These are phyloP conservation scores for Cabera pusaria DNA, from an alignment of 2,888 invertebrate genomes.

Conservation along the genomic window DNA sequence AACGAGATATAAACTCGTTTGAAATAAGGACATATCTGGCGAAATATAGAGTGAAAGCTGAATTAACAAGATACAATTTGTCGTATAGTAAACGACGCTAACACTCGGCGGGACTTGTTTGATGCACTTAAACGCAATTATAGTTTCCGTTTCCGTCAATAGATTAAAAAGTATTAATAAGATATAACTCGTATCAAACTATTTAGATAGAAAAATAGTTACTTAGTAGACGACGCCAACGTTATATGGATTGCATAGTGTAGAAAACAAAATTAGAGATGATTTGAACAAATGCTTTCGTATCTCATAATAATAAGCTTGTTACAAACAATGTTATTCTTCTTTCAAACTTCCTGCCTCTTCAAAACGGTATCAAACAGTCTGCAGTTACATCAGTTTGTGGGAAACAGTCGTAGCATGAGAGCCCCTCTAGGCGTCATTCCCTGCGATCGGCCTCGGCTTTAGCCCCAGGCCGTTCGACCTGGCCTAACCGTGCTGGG, in stretches of 20 bases:
- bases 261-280: no score
- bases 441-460: conserved; percentile 61
- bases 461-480: conserved; percentile 61
- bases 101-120: conserved; percentile 20
- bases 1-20: conserved; percentile 24
- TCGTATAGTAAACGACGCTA: conserved; percentile 20
- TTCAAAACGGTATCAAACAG: conserved; percentile 45
- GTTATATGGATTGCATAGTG: no score
- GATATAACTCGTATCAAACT: no score
- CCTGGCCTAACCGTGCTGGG: conserved; percentile 57
- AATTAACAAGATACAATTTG: conserved; percentile 33
- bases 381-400: conserved; percentile 52
- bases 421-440: conserved; percentile 66
- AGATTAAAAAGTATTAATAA: neutral
- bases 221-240: no score
- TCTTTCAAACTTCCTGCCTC: conserved; percentile 25
- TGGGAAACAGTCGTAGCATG: conserved; percentile 66
- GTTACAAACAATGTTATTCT: neutral
- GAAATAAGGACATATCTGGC: conserved; percentile 45
- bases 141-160: conserved; percentile 34
- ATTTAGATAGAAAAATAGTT: no score
- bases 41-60: conserved; percentile 44
- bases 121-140: conserved; percentile 27
- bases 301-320: no score
- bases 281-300: neutral